Conservation (phyloP, 2,888 invertebrate species). For the Cosmopolites sordidus region DNA sequence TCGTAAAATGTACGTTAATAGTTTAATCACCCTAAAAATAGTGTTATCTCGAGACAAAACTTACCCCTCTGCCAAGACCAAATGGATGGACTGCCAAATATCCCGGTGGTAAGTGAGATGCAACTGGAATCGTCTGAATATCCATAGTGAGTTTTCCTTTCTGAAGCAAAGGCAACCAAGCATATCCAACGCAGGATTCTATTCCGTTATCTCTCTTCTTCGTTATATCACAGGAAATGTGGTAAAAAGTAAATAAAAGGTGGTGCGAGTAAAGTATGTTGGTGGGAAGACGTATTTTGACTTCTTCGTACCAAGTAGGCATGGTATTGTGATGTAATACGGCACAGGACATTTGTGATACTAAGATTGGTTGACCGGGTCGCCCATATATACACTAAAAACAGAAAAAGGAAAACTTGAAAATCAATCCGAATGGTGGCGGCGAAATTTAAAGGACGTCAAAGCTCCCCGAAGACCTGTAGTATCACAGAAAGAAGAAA, state of each 20-base stretch:
- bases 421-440: no score
- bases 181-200: conserved; percentile 86
- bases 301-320: conserved; percentile 90
- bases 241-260: conserved; percentile 90
- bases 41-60: conserved; percentile 4
- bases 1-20: conserved; percentile 28
- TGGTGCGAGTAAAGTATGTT: conserved; percentile 84
- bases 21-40: no score
- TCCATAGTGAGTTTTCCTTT: conserved; percentile 84
- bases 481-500: no score
- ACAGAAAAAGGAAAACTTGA: conserved; percentile 16
- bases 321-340: conserved; percentile 87
- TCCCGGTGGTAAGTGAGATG: conserved; percentile 81
- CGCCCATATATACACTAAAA: conserved; percentile 71
- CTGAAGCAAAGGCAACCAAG: conserved; percentile 84
- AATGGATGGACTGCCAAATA: conserved; percentile 87
- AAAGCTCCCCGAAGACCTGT: no score
- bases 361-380: conserved; percentile 61
- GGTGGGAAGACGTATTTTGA: conserved; percentile 85
- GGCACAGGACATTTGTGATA: conserved; percentile 66
- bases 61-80: conserved; percentile 87
- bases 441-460: no score
- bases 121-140: conserved; percentile 77
- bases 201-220: conserved; percentile 70
- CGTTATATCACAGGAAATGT: conserved; percentile 87